phyloP scores from a whole-genome alignment of 2,113 vertebrate species.

The Theropithecus gelada region DNA sequence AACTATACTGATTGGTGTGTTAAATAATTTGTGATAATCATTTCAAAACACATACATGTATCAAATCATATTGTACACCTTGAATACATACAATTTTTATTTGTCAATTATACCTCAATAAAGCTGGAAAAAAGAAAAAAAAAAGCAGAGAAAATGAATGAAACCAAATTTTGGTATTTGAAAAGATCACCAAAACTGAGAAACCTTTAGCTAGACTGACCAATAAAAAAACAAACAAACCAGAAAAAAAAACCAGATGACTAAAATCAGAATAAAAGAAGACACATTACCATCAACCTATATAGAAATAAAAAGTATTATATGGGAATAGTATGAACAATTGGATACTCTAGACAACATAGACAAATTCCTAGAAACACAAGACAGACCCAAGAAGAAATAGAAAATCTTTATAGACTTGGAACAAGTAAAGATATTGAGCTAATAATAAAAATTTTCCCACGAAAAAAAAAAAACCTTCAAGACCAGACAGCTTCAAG shows the following conservation, averaged over 20 bases:
- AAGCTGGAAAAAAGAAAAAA: background rate
- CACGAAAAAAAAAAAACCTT: background rate
- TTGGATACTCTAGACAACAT: background rate
- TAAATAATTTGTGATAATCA: background rate
- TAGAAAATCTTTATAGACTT: background rate
- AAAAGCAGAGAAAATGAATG: background rate
- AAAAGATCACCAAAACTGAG: background rate
- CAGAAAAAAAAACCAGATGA: background rate
- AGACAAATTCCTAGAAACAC: background rate
- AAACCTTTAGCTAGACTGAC: conserved; percentile 8
- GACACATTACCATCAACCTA: background rate
- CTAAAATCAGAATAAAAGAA: background rate
- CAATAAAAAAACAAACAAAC: background rate
- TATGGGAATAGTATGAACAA: background rate
- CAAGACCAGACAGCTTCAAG: background rate
- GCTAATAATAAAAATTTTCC: background rate
- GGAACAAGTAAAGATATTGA: background rate
- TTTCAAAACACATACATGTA: background rate
- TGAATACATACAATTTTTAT: background rate
- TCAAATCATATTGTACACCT: background rate
- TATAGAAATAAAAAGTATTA: background rate
- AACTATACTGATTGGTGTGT: background rate
- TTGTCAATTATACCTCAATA: background rate
- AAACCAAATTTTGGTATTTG: background rate
- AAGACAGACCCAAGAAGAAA: background rate